These are phyloP conservation scores for Oxygymnocypris stewartii DNA, from an alignment of 2,113 vertebrate genomes.

Conservation along the genomic window DNA sequence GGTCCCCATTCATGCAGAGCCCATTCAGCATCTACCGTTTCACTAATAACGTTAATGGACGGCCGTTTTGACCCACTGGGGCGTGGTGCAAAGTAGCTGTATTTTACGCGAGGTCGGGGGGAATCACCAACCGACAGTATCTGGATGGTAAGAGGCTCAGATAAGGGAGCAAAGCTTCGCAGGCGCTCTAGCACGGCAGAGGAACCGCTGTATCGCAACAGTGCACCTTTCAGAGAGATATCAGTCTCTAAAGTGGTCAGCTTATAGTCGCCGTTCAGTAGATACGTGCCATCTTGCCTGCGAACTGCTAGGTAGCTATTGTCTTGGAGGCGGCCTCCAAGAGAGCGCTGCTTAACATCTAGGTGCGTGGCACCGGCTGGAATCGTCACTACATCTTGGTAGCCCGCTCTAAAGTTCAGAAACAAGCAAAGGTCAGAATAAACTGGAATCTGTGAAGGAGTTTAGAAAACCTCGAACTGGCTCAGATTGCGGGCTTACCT, in stretches of 20 bases:
- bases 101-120: conserved; percentile 88
- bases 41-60: conserved; percentile 91
- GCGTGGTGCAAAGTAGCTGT: conserved; percentile 89
- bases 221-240: conserved; percentile 81
- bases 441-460: neutral
- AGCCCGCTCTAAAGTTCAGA: conserved; percentile 81
- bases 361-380: conserved; percentile 92
- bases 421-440: conserved; percentile 32
- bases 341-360: conserved; percentile 90
- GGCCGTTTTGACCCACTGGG: conserved; percentile 67
- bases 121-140: conserved; percentile 90
- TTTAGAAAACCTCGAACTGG: neutral
- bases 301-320: conserved; percentile 94
- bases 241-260: conserved; percentile 92
- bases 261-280: conserved; percentile 93
- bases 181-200: conserved; percentile 86
- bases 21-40: conserved; percentile 89
- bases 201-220: conserved; percentile 91
- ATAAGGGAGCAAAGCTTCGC: conserved; percentile 88
- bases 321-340: conserved; percentile 77
- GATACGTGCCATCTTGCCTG: conserved; percentile 84
- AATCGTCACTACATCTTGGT: conserved; percentile 91
- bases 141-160: conserved; percentile 89
- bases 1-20: conserved; percentile 92
- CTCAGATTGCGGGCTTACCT: conserved; percentile 63